These are phyloP conservation scores for Otus scops DNA, from an alignment of 2,797 vertebrate genomes.

Conservation along the genomic window DNA sequence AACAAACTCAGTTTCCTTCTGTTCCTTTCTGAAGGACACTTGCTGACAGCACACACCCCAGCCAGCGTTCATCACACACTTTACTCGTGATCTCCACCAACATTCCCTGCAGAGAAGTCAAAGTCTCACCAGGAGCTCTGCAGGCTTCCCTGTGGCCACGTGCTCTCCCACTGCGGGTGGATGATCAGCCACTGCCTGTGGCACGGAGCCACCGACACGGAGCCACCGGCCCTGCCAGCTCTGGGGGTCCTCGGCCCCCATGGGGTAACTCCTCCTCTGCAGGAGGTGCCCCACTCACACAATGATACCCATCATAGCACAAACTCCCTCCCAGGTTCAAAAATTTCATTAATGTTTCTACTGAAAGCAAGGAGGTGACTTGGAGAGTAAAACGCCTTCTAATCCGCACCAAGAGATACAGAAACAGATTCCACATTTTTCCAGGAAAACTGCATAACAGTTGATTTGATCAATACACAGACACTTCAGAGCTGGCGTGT, in stretches of 20 bases:
- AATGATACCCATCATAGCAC: accelerated
- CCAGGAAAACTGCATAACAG: background rate
- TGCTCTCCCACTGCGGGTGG: background rate
- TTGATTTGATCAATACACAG: background rate
- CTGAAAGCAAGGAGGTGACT: accelerated
- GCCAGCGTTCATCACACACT: accelerated
- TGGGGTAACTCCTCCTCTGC: background rate
- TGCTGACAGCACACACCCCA: no score
- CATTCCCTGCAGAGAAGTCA: accelerated
- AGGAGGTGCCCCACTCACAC: background rate
- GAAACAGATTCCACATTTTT: accelerated
- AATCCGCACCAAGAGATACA: accelerated
- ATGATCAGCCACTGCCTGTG: accelerated
- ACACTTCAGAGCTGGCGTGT: background rate
- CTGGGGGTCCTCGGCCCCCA: accelerated
- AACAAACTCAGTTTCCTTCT: background rate
- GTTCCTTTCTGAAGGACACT: background rate
- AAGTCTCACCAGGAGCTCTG: accelerated
- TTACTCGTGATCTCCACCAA: accelerated
- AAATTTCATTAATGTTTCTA: background rate
- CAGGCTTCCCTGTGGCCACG: accelerated
- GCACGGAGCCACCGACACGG: no score
- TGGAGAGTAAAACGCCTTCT: accelerated
- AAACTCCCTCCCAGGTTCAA: no score
- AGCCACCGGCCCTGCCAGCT: background rate